phyloP scores from a whole-genome alignment of 2,888 invertebrate species.

The Mactromeris polynyma region DNA sequence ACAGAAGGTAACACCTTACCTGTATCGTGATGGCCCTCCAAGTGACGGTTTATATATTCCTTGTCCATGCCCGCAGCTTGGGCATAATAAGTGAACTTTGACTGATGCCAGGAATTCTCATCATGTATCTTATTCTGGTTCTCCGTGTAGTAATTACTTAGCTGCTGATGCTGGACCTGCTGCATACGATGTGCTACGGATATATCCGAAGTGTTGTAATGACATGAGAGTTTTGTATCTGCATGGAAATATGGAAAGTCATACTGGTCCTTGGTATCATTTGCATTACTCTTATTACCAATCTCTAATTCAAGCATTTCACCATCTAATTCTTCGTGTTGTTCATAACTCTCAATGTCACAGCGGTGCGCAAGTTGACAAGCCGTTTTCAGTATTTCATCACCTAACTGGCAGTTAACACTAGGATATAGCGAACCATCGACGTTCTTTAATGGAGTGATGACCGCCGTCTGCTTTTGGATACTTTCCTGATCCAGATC shows the following conservation, averaged over 20 bases:
- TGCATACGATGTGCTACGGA: slow-evolving; percentile 55
- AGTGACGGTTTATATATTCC: slow-evolving; percentile 4
- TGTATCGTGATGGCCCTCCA: slow-evolving; percentile 24
- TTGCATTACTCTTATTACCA: not conserved
- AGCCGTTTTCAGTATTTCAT: slow-evolving; percentile 51
- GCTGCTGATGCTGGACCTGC: slow-evolving; percentile 49
- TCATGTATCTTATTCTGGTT: slow-evolving; percentile 16
- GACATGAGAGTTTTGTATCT: slow-evolving; percentile 45
- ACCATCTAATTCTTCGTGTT: slow-evolving; percentile 48
- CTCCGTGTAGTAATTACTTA: not conserved
- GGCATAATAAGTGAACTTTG: slow-evolving; percentile 19
- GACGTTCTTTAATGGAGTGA: slow-evolving; percentile 33
- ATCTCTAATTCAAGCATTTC: not conserved
- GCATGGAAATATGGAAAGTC: slow-evolving; percentile 67
- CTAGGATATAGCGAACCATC: slow-evolving; percentile 16
- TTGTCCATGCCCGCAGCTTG: slow-evolving; percentile 29
- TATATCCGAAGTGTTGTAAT: slow-evolving; percentile 42
- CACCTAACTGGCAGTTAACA: slow-evolving; percentile 51
- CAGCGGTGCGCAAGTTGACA: slow-evolving; percentile 15
- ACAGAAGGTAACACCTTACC: not conserved
- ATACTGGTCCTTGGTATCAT: not conserved
- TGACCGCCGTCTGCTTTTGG: slow-evolving; percentile 41
- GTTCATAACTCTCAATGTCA: slow-evolving; percentile 25
- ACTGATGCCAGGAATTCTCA: not conserved
- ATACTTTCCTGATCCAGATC: not conserved